Percentiles rank a stretch among this genome's conserved stretches.
These are phyloP conservation scores for Cottus gobio DNA, from an alignment of 2,113 vertebrate species.

Conservation along the genomic window DNA sequence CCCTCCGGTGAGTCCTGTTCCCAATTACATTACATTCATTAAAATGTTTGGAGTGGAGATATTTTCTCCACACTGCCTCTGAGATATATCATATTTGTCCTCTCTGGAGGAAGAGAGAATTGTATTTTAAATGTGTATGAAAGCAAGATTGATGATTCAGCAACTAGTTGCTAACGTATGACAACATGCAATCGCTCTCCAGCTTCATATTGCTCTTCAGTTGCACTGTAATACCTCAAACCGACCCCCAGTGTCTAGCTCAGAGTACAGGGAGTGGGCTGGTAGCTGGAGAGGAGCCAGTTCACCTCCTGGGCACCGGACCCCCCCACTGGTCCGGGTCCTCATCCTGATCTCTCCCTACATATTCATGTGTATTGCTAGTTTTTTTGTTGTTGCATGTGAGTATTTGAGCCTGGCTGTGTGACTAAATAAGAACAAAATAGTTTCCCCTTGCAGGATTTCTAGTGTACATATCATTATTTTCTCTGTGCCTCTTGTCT, in stretches of 20 bases:
- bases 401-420: too few relatives aligned
- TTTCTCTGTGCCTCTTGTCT: neutral
- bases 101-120: neutral
- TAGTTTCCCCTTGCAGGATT: too few relatives aligned
- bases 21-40: neutral
- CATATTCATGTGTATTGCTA: too few relatives aligned
- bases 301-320: too few relatives aligned
- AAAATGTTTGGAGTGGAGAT: neutral
- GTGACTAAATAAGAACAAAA: too few relatives aligned
- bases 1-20: conserved; percentile 86
- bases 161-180: neutral
- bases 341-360: too few relatives aligned
- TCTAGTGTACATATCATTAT: neutral
- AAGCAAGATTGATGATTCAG: neutral
- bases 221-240: neutral
- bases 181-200: neutral
- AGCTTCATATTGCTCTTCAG: neutral
- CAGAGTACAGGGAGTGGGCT: too few relatives aligned
- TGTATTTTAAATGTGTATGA: neutral
- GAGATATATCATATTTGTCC: neutral
- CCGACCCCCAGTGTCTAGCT: neutral
- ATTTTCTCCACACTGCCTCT: neutral
- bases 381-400: too few relatives aligned
- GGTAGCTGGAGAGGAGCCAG: too few relatives aligned
- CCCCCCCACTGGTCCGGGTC: too few relatives aligned